Base-by-base conservation (phyloP, 2,113 vertebrate genomes). In the Oxyruncus cristatus region DNA sequence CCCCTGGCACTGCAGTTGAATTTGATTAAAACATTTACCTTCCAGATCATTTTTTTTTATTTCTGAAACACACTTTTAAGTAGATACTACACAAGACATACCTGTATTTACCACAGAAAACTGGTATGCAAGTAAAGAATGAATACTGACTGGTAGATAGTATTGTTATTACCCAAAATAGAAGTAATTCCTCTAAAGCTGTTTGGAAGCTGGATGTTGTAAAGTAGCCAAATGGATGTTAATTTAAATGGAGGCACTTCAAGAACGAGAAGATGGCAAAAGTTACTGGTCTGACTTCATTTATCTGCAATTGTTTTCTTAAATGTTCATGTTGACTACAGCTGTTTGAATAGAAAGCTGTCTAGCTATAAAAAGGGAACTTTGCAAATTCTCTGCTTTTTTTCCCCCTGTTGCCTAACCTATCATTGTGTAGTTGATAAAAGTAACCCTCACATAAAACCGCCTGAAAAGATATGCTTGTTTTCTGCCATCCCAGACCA, bases 1-100 rank as follows among this genome's bases (percentile, higher is more conserved):
- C 30, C 72, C 8, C 16, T 89, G 55, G 59, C 67, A 85, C 81
- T 67, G 8, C 26, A 41, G 10, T 91, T 55, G 47, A 95, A 61
- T 86, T 93, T 49, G 9, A 73, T 94, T 91, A 73, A 90, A 90
- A 82, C 66, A 89, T 78, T 94, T 94, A 88, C 58, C 96, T 96
- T 91, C 61, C 9, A 92, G 80, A 73, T n/a, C 16, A 85, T 86
- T 93, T 96, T 80, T 90, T 68, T 67, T 96, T 84, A 81, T 83
- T 96, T 95, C 79, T 74, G 44, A 44, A 96, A 44, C 41, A 88
- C 14, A 9, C 12, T 63, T 88, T 77, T 94, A 61, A 73, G 77
- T 72, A 59, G 39, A 22, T 88, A n/a, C 23, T 67, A 39, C 16
- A 50, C 14, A 41, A 85, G 49, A 20, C 4, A 14, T 37, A 44